Evolutionary conservation across 2,888 invertebrate species (phyloP), one percentile per base, ranked within the genome.

Genomic region (Acronicta aceris): DNA sequence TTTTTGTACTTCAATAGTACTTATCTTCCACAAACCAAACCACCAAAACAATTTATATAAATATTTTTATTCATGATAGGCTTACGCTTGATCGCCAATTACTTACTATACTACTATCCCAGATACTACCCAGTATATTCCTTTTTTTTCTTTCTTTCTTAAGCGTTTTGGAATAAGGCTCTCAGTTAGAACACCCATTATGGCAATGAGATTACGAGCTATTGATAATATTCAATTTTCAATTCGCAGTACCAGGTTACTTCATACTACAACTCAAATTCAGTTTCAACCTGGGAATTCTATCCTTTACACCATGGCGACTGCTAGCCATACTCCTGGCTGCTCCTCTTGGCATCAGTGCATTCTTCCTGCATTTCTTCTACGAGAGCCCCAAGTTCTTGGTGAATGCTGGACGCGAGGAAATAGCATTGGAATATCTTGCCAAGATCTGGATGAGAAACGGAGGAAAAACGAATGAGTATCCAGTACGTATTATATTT

Each of bases 341-440:
- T 12, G 30, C 96, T 7, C 96, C 97, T 0, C 94, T 95, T 38
- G 81, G 96, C 0, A 70, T 96, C 0, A 95, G 96, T 40, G 95
- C 95, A 0, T 58, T 95, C n/a, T 83, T 94, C 0, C 81, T 96
- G 9, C 88, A 93, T 43, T 90, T 95, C 52, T 93, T 95, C 65
- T 95, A 96, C 7, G 97, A 97, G 85, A 97, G 96, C 82, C 97
- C 97, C 0, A 97, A 97, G 84, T 97, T 96, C 81, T 85, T 97
- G 9, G 94, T 96, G 85, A 95, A 95, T 15, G 92, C 92, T 59
- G 96, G 96, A 5, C 89, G 89, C 33, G 95, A 95, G 59, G 88
- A 94, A 1, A 93, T 95, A 69, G 96, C 96, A 0, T 74, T 97
- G 17, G 67, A 89, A 15, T 90, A 96, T n/a, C 94, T 97, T 65